These are phyloP conservation scores for Axis porcinus DNA, from an alignment of 2,113 vertebrate genomes.

Conservation along the genomic window DNA sequence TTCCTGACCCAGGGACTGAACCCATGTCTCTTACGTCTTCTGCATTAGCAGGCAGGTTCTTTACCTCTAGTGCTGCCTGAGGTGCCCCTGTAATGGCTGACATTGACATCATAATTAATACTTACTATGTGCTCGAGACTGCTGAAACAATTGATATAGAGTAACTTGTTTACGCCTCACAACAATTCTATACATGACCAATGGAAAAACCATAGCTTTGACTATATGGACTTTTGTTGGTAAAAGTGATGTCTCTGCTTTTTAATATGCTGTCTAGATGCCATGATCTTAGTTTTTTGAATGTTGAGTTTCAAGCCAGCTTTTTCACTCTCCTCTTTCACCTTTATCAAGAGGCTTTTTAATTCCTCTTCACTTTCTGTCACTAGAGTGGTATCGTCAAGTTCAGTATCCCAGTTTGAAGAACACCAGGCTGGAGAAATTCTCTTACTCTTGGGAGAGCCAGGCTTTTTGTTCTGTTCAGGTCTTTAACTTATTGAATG, in stretches of 20 bases:
- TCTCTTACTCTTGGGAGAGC: neutral
- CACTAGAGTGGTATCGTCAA: neutral
- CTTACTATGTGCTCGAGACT: neutral
- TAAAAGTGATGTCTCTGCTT: neutral
- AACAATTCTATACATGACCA: neutral
- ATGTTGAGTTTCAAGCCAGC: neutral
- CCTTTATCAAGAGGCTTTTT: neutral
- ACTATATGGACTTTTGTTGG: neutral
- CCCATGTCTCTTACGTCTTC: rapidly evolving
- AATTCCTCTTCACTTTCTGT: neutral
- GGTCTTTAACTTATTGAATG: neutral
- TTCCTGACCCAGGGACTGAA: neutral
- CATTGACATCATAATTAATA: neutral
- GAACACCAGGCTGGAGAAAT: neutral
- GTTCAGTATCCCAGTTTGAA: neutral
- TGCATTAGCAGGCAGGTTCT: neutral
- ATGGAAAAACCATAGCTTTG: neutral
- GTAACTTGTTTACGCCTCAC: neutral
- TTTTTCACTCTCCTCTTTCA: neutral
- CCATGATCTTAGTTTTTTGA: neutral
- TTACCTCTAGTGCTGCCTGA: neutral
- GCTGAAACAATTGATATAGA: neutral
- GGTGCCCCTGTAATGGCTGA: neutral
- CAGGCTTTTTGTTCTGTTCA: neutral
- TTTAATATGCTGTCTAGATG: neutral